A percentile compares a stretch with the other conserved stretches of the same genome.
phyloP scores from a whole-genome alignment of 2,797 vertebrate genomes.

The Sebastes nivosus region DNA sequence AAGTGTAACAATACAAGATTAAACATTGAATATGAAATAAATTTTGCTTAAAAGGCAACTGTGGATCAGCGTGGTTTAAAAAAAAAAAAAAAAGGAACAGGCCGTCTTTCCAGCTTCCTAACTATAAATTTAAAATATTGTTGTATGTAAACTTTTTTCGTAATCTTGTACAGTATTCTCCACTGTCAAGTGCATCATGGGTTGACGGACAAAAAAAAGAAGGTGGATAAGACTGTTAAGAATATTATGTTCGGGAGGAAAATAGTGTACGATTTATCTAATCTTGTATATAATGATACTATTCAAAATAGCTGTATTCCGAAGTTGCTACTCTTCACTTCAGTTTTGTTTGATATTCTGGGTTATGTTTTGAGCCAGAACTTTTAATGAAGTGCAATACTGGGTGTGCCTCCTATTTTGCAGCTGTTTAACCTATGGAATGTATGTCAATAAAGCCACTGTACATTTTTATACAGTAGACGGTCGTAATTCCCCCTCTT shows the following conservation, averaged over 20 bases:
- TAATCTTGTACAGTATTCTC: constrained; percentile 96
- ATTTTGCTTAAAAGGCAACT: constrained; percentile 74
- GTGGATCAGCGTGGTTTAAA: constrained; percentile 79
- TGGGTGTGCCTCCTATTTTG: constrained; percentile 99
- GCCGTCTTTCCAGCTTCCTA: constrained; percentile 90
- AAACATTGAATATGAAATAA: constrained; percentile 73
- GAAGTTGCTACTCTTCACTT: constrained; percentile 98
- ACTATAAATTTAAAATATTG: constrained; percentile 88
- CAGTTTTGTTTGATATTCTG: constrained; percentile 99
- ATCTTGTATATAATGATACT: constrained; percentile 98
- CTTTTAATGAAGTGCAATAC: constrained; percentile 99
- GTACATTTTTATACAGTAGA: constrained; percentile 99
- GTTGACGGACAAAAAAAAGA: constrained; percentile 82
- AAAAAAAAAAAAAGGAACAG: constrained; percentile 66
- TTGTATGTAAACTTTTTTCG: constrained; percentile 97
- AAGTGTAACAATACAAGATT: constrained; percentile 83
- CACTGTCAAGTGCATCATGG: constrained; percentile 91
- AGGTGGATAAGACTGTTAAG: constrained; percentile 94
- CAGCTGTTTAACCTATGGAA: constrained; percentile 99
- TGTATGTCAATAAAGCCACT: constrained; percentile 99
- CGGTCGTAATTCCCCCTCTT: constrained; percentile 75
- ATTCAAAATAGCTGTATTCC: constrained; percentile 88
- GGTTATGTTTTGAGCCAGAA: constrained; percentile 99
- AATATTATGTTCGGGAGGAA: constrained; percentile 91
- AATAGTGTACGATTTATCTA: constrained; percentile 97